A percentile compares a stretch with the other conserved stretches of the same genome.
phyloP scores from a whole-genome alignment of 2,888 invertebrate genomes.

The Plebejus melissa region DNA sequence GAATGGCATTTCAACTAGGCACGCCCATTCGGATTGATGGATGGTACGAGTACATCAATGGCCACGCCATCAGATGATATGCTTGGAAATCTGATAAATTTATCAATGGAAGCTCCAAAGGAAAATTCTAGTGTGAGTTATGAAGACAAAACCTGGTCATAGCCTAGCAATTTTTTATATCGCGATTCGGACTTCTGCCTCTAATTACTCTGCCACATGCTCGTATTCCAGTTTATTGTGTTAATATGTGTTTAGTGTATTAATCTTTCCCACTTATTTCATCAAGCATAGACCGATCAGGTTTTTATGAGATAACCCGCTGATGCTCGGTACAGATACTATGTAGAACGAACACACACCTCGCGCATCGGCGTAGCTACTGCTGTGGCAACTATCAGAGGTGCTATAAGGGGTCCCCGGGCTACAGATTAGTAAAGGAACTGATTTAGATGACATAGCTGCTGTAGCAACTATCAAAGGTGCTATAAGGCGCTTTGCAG shows the following conservation, averaged over 20 bases:
- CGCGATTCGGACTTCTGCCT: neutral
- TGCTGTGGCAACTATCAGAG: too few species aligned
- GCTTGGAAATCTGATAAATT: too few species aligned
- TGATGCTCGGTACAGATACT: slow-evolving; percentile 11
- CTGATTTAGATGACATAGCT: too few species aligned
- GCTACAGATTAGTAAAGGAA: too few species aligned
- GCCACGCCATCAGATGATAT: neutral
- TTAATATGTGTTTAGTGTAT: neutral
- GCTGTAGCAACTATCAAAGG: too few species aligned
- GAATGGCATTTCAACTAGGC: too few species aligned
- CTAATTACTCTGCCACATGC: neutral
- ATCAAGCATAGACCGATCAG: neutral
- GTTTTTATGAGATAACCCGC: slow-evolving; percentile 5
- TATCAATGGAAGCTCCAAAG: too few species aligned
- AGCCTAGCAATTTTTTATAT: neutral
- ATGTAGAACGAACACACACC: slow-evolving; percentile 14
- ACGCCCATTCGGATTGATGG: too few species aligned
- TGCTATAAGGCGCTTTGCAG: too few species aligned
- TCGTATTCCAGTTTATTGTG: neutral
- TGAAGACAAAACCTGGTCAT: neutral
- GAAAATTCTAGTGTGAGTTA: too few species aligned
- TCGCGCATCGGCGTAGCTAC: neutral
- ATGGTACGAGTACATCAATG: too few species aligned
- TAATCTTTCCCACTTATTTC: slow-evolving; percentile 12
- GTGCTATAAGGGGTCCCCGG: neutral